These are phyloP conservation scores for Prosopocoilus inquinatus DNA, from an alignment of 2,888 invertebrate genomes.

Conservation along the genomic window DNA sequence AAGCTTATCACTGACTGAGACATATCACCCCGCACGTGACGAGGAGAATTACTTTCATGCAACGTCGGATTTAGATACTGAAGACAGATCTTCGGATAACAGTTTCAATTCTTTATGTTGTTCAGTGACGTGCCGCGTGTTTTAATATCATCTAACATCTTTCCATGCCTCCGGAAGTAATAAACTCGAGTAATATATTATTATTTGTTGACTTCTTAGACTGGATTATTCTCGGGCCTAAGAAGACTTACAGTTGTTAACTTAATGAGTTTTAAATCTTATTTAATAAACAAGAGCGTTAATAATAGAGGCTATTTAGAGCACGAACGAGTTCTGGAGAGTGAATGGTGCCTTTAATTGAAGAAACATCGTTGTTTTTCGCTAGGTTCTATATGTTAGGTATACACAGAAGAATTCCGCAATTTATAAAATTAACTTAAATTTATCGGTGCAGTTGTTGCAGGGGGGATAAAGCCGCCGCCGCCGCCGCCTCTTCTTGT, in stretches of 20 bases:
- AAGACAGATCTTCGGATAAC: constrained; percentile 18
- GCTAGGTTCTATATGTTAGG: neutral
- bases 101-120: constrained; percentile 16
- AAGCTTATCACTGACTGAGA: constrained; percentile 24
- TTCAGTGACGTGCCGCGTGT: constrained; percentile 4
- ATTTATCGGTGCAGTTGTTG: too few species aligned
- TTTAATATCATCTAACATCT: neutral
- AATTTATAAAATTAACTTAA: too few species aligned
- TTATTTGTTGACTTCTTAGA: neutral
- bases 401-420: too few species aligned
- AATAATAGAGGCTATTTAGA: too few species aligned
- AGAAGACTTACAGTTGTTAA: too few species aligned
- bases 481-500: too few species aligned
- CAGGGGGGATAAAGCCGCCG: too few species aligned
- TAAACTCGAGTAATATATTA: neutral
- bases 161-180: neutral
- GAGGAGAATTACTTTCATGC: constrained; percentile 23
- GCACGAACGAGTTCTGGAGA: too few species aligned
- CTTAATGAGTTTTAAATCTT: too few species aligned
- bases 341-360: too few species aligned
- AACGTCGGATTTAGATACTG: constrained; percentile 21
- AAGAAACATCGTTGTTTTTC: neutral
- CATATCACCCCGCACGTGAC: constrained; percentile 23
- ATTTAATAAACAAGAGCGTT: too few species aligned
- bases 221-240: neutral